Evolutionary conservation across 2,888 invertebrate genomes (phyloP), one percentile per base, ranked within the genome.

Genomic region (Ichneumoninae sp.): DNA sequence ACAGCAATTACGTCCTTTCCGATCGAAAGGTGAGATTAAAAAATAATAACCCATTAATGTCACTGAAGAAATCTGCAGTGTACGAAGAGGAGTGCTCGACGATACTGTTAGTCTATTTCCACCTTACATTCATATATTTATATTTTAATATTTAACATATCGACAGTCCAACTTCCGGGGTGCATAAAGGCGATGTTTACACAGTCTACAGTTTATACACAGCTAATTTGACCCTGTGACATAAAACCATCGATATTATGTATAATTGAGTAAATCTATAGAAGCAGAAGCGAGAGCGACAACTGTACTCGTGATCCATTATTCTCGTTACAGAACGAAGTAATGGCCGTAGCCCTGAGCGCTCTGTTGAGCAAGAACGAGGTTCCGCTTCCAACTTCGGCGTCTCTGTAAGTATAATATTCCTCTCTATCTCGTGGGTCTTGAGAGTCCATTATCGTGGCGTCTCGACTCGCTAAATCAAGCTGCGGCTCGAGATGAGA

Each of bases 301-400:
- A 52, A 40, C 40, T 52, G 40, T 26, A n/a, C 19, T 26, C 66
- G 30, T 79, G 30, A 52, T 83, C 30, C 16, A 70, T 86, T 86
- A 57, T 85, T 89, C 85, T 88, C 81, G 76, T 92, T 91, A 50
- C 90, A 93, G 93, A 92, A 93, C 84, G 92, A 92, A 88, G 93
- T 91, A 82, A 89, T 93, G 73, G 89, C 90, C 76, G 88, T 90
- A 71, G 93, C 93, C 74, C 85, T 93, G 86, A 89, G 89, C 78
- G 86, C 89, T 74, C 90, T 92, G 82, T 87, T 93, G 86, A 90
- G 86, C 83, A 91, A 91, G 86, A 89, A 85, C 81, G 89, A 91
- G 81, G 80, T 91, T 80, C 89, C 92, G 66, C 86, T 89, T 77
- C 87, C 90, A 86, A 89, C 89, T 71, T 86, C 89, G 65, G 86